A percentile compares a stretch with the other conserved stretches of the same genome.
Conservation (phyloP, 2,797 vertebrate genomes). For the Propithecus deckenii region DNA sequence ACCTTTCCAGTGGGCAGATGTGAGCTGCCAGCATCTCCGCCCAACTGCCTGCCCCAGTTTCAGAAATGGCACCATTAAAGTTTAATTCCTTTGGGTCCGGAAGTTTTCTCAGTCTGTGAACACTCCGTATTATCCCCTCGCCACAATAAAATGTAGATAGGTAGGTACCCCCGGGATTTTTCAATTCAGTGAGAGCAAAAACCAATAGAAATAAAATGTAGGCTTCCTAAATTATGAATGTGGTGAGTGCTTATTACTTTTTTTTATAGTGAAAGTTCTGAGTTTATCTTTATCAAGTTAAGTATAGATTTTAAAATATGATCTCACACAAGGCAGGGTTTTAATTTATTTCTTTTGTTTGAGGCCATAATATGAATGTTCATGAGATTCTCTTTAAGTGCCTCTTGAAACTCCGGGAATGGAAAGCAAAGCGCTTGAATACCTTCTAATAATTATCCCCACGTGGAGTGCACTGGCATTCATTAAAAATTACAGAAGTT, state of each 20-base stretch:
- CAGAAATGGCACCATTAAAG: constrained; percentile 47
- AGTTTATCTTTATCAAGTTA: background rate
- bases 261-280: background rate
- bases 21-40: constrained; percentile 60
- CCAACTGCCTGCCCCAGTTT: constrained; percentile 65
- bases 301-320: background rate
- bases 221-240: background rate
- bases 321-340: background rate
- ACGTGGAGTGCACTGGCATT: background rate
- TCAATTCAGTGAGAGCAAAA: background rate
- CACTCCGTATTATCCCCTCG: background rate
- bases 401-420: background rate
- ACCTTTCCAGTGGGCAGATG: constrained; percentile 69
- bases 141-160: background rate
- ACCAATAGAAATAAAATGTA: background rate
- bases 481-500: background rate
- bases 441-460: background rate
- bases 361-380: background rate
- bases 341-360: background rate
- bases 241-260: background rate
- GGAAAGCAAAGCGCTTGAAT: background rate
- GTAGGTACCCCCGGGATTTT: background rate
- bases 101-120: background rate
- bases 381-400: background rate
- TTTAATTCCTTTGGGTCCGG: constrained; percentile 44